These are phyloP conservation scores for Baronia brevicornis DNA, from an alignment of 2,888 invertebrate genomes.

Conservation along the genomic window DNA sequence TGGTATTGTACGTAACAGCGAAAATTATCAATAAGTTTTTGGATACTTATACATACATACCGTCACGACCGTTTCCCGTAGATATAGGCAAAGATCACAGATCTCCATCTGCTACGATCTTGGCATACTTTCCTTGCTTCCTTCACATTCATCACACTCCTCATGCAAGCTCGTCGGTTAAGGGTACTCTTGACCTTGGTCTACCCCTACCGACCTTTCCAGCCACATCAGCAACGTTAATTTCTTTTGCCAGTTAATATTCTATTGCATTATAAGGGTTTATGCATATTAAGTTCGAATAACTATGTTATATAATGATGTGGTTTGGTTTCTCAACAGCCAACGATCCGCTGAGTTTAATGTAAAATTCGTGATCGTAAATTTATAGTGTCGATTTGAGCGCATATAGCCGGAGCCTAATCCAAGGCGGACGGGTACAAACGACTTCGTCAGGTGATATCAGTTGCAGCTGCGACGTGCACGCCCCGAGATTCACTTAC, in stretches of 20 bases:
- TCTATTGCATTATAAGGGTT: too few species aligned
- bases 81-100: too few species aligned
- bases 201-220: too few species aligned
- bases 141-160: too few species aligned
- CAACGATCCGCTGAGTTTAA: constrained; percentile 10
- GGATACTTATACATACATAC: constrained; percentile 5
- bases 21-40: constrained; percentile 8
- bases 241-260: too few species aligned
- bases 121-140: too few species aligned
- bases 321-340: constrained; percentile 11
- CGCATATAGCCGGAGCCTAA: constrained; percentile 37
- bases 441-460: constrained; percentile 62
- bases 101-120: too few species aligned
- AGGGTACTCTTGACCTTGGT: too few species aligned
- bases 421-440: constrained; percentile 51
- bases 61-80: too few species aligned
- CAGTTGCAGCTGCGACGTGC: constrained; percentile 53
- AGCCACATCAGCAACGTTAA: too few species aligned
- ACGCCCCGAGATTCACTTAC: constrained; percentile 49
- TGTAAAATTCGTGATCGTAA: constrained; percentile 37
- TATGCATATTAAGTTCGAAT: too few species aligned
- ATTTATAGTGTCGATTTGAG: constrained; percentile 40
- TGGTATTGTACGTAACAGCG: constrained; percentile 17
- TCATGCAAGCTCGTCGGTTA: too few species aligned
- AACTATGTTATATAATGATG: constrained; percentile 1